Percentiles rank a stretch among this genome's conserved stretches.
Conservation (phyloP, 1,140 invertebrate species). For the Macrosteles quadrilineatus region DNA sequence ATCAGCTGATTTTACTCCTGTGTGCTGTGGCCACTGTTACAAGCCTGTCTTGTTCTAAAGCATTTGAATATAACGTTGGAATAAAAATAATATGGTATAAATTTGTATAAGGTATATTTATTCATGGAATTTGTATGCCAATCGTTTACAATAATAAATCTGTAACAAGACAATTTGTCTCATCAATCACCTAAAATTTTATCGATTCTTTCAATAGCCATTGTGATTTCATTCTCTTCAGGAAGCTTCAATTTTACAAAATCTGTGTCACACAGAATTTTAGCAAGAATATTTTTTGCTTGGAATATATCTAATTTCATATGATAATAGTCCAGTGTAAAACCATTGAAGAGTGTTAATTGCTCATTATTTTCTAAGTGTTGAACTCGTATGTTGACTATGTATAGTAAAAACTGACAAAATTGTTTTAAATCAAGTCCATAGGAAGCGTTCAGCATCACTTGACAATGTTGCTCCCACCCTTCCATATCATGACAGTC, state of each 20-base stretch:
- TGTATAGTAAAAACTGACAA: conserved; percentile 65
- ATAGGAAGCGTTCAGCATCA: conserved; percentile 77
- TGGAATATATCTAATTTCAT: conserved; percentile 50
- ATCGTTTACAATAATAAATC: no score
- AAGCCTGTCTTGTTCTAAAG: no score
- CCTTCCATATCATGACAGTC: conserved; percentile 71
- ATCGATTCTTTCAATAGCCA: neutral
- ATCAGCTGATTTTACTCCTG: no score
- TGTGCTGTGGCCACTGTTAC: no score
- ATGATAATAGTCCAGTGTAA: conserved; percentile 50
- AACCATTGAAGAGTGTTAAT: conserved; percentile 46
- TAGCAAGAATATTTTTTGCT: conserved; percentile 29
- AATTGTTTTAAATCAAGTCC: conserved; percentile 81
- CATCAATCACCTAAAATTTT: neutral
- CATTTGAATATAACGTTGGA: no score
- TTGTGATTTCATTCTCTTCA: neutral
- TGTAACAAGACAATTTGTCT: neutral
- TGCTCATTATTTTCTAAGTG: conserved; percentile 42
- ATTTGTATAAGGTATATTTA: no score
- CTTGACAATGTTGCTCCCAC: conserved; percentile 73
- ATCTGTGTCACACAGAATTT: conserved; percentile 15
- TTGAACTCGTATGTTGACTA: conserved; percentile 58
- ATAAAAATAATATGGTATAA: no score
- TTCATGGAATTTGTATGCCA: no score
- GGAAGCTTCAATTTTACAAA: conserved; percentile 24